Evolutionary conservation across 2,888 invertebrate genomes (phyloP).

Genomic region (Onchidella celtica): DNA sequence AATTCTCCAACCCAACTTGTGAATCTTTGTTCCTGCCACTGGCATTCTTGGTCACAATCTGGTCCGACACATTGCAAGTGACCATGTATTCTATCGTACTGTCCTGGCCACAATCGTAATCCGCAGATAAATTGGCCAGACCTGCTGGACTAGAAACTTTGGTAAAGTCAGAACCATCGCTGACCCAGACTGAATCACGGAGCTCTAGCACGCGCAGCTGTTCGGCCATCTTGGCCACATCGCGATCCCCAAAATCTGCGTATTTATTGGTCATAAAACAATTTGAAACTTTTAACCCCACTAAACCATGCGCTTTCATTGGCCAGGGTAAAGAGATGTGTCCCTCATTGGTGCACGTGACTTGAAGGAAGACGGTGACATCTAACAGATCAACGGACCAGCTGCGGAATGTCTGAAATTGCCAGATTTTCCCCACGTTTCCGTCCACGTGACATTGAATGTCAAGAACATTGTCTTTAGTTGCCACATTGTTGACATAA

Average conservation of each 20-base stretch:
- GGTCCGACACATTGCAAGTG: constrained; percentile 33
- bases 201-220: constrained; percentile 45
- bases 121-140: constrained; percentile 31
- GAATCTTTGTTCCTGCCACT: background rate
- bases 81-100: constrained; percentile 42
- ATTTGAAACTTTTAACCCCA: constrained; percentile 35
- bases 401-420: constrained; percentile 20
- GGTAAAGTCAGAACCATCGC: constrained; percentile 4
- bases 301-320: constrained; percentile 47
- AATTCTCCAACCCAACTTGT: background rate
- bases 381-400: constrained; percentile 8
- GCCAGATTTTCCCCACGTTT: background rate
- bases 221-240: constrained; percentile 24
- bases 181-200: constrained; percentile 44
- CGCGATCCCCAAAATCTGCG: constrained; percentile 41
- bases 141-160: background rate
- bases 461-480: background rate
- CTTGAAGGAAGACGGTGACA: constrained; percentile 34
- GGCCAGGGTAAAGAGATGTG: constrained; percentile 50
- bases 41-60: background rate
- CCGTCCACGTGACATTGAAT: constrained; percentile 29
- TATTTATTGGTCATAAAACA: constrained; percentile 45
- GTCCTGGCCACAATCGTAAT: constrained; percentile 53
- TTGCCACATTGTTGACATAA: background rate
- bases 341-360: constrained; percentile 42